A percentile compares a stretch with the other conserved stretches of the same genome.
phyloP scores from a whole-genome alignment of 2,888 invertebrate species.

The Melanotus villosus region DNA sequence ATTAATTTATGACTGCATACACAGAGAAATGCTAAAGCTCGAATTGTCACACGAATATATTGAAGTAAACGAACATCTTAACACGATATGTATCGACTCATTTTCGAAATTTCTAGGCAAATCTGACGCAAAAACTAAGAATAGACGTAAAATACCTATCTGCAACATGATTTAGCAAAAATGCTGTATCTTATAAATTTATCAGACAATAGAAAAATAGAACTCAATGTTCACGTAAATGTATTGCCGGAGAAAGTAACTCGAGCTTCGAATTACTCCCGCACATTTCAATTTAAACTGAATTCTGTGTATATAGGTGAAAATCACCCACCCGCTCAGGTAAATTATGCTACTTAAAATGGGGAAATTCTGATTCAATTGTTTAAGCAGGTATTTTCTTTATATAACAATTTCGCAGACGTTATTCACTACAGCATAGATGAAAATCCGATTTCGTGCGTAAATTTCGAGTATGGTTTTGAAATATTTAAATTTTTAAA shows the following conservation, averaged over 20 bases:
- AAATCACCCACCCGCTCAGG: slow-evolving; percentile 54
- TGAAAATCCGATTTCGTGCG: slow-evolving; percentile 50
- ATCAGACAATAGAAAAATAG: slow-evolving; percentile 61
- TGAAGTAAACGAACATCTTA: too few species aligned
- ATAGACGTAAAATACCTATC: slow-evolving; percentile 62
- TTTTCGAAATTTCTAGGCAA: slow-evolving; percentile 53
- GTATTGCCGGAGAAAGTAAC: slow-evolving; percentile 46
- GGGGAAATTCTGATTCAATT: too few species aligned
- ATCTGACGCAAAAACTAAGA: slow-evolving; percentile 54
- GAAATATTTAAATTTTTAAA: slow-evolving; percentile 64
- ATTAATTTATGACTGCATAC: slow-evolving; percentile 63
- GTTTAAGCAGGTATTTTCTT: slow-evolving; percentile 65
- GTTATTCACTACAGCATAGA: slow-evolving; percentile 59
- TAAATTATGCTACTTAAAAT: too few species aligned
- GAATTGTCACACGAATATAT: slow-evolving; percentile 58
- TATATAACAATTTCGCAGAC: slow-evolving; percentile 64
- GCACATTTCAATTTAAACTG: slow-evolving; percentile 53
- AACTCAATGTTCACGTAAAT: slow-evolving; percentile 57
- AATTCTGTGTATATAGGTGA: slow-evolving; percentile 61
- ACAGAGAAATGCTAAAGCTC: slow-evolving; percentile 61
- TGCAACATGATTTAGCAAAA: slow-evolving; percentile 57
- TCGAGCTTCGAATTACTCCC: slow-evolving; percentile 52
- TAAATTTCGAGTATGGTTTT: slow-evolving; percentile 60
- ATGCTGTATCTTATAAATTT: slow-evolving; percentile 65
- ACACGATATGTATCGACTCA: too few species aligned